A percentile compares a stretch with the other conserved stretches of the same genome.
Evolutionary conservation across 92 coral and sea anemone genomes (phyloP).

Genomic region (Diadumene lineata): DNA sequence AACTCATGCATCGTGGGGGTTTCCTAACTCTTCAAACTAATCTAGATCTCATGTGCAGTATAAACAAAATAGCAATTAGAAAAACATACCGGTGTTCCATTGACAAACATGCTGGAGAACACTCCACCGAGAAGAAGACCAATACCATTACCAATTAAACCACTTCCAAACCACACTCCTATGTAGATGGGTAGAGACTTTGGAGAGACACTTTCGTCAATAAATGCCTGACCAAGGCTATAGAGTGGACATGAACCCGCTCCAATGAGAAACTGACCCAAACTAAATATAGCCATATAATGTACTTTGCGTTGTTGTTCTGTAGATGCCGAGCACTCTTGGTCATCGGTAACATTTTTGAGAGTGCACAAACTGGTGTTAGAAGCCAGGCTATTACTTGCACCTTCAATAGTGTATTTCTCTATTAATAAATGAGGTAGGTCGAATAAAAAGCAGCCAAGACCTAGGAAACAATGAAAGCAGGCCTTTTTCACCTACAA

Average conservation of each 20-base stretch:
- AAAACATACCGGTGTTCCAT: constrained; percentile 57
- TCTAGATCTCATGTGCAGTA: too few relatives aligned
- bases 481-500: too few relatives aligned
- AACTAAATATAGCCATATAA: not conserved
- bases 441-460: constrained; percentile 65
- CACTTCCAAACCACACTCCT: constrained; percentile 58
- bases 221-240: constrained; percentile 78
- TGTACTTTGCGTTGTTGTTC: constrained; percentile 51
- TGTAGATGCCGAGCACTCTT: constrained; percentile 55
- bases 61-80: too few relatives aligned
- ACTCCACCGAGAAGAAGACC: constrained; percentile 81
- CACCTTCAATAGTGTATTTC: constrained; percentile 28
- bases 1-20: too few relatives aligned
- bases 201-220: constrained; percentile 90
- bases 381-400: constrained; percentile 8
- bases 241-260: constrained; percentile 63
- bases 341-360: constrained; percentile 31
- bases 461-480: too few relatives aligned
- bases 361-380: constrained; percentile 37
- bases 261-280: not conserved
- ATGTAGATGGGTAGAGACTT: constrained; percentile 79
- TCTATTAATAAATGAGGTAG: constrained; percentile 80
- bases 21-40: too few relatives aligned
- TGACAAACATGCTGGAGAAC: constrained; percentile 64
- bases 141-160: constrained; percentile 73